phyloP scores from a whole-genome alignment of 30 jellyfish, hydroid and myxozoan genomes.

The Turritopsis dohrnii region DNA sequence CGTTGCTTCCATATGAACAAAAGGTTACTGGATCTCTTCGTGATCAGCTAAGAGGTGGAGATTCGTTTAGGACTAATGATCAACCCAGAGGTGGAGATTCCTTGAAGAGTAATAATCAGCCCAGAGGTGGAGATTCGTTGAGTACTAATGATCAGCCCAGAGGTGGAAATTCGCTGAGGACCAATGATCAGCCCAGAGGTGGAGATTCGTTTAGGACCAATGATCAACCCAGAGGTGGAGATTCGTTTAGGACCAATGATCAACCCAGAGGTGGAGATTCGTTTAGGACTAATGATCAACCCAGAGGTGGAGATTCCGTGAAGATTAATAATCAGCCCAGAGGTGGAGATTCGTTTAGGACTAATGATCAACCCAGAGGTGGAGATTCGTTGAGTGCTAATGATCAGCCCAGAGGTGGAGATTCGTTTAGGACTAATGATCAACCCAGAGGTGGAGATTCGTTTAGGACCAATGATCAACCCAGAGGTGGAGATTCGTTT shows the following conservation, averaged over 20 bases:
- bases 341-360: background rate
- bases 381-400: background rate
- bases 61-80: background rate
- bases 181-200: background rate
- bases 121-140: background rate
- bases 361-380: background rate
- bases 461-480: background rate
- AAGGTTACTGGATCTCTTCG: too few species aligned
- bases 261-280: background rate
- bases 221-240: background rate
- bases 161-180: background rate
- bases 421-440: background rate
- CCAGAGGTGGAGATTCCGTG: background rate
- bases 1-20: too few species aligned
- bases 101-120: background rate
- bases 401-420: background rate
- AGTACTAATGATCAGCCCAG: background rate
- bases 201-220: background rate
- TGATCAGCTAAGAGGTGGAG: background rate
- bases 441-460: background rate
- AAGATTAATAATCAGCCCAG: background rate
- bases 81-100: background rate
- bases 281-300: background rate
- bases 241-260: background rate
- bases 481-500: background rate